phyloP scores from a whole-genome alignment of 2,113 vertebrate genomes.

The Brienomyrus brachyistius region DNA sequence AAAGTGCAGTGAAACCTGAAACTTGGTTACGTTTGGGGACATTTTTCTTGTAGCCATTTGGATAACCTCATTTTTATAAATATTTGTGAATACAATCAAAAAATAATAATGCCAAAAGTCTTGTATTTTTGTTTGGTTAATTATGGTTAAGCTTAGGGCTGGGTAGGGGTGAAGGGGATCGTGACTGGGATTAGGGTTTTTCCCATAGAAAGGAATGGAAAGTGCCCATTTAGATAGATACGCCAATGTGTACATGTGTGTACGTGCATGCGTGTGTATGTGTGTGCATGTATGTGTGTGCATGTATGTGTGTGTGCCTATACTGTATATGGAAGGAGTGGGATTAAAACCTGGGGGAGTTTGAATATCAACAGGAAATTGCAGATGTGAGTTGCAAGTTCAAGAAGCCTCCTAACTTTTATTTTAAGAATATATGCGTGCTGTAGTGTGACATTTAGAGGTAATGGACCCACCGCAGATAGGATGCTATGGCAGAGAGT shows the following conservation, averaged over 20 bases:
- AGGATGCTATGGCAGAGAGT: background rate
- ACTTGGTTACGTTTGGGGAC: too few species aligned
- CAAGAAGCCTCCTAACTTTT: background rate
- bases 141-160: too few species aligned
- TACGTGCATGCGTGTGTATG: background rate
- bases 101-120: too few species aligned
- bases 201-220: too few species aligned
- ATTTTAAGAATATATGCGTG: background rate
- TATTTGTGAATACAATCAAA: too few species aligned
- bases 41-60: too few species aligned
- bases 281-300: background rate
- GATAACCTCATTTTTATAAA: too few species aligned
- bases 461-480: background rate
- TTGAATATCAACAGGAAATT: background rate
- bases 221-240: too few species aligned
- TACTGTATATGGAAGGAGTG: background rate
- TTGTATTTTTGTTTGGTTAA: too few species aligned
- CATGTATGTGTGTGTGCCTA: background rate
- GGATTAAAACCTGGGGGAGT: background rate
- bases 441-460: background rate
- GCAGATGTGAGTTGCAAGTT: background rate
- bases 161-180: too few species aligned
- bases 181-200: too few species aligned
- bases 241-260: background rate
- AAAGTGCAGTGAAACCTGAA: too few species aligned